Conservation (phyloP, 2,888 invertebrate species). For the Drosophila mimetica region DNA sequence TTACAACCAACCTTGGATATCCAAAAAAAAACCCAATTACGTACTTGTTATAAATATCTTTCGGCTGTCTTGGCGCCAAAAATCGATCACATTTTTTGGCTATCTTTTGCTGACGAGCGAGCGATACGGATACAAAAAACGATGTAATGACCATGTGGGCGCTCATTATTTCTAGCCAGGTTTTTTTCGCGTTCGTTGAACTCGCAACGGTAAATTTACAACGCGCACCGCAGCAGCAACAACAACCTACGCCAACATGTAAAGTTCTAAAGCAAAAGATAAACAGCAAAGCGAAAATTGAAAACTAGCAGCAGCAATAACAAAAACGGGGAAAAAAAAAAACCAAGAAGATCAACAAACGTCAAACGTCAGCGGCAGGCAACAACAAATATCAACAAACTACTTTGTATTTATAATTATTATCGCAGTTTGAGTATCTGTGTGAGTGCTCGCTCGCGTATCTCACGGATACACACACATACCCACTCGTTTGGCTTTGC, state of each 20-base stretch:
- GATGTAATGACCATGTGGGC: constrained; percentile 66
- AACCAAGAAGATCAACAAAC: constrained; percentile 39
- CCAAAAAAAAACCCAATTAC: background rate
- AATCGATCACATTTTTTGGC: constrained; percentile 12
- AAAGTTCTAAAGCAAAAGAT: constrained; percentile 80
- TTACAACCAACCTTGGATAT: background rate
- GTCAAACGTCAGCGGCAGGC: constrained; percentile 37
- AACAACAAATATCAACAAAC: constrained; percentile 75
- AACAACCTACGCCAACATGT: constrained; percentile 80
- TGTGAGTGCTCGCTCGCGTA: constrained; percentile 55
- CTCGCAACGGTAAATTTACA: constrained; percentile 78
- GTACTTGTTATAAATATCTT: constrained; percentile 2
- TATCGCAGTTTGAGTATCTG: constrained; percentile 57
- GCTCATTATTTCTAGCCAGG: constrained; percentile 43
- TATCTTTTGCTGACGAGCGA: constrained; percentile 33
- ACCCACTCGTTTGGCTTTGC: constrained; percentile 22
- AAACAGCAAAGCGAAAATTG: constrained; percentile 62
- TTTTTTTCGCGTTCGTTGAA: constrained; percentile 62
- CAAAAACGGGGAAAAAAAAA: constrained; percentile 17
- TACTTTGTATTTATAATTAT: constrained; percentile 79
- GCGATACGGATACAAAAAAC: constrained; percentile 56
- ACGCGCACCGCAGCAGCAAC: constrained; percentile 46
- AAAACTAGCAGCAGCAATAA: constrained; percentile 65
- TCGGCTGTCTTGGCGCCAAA: constrained; percentile 8
- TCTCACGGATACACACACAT: constrained; percentile 61